A percentile compares a stretch with the other conserved stretches of the same genome.
phyloP scores from a whole-genome alignment of 1,140 invertebrate genomes.

The Oedothorax gibbosus region DNA sequence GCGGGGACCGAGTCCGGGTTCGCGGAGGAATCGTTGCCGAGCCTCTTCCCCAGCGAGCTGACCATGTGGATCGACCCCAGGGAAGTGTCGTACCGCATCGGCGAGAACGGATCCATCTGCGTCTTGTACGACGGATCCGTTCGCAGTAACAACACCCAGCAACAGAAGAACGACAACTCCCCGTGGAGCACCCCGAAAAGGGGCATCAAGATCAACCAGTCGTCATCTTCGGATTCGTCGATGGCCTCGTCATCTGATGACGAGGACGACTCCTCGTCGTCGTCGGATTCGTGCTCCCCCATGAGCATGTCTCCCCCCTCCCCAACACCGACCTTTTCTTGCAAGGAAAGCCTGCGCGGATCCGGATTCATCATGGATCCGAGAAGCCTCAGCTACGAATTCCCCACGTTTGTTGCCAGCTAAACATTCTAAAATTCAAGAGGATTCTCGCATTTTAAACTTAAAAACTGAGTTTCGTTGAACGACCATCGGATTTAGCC shows the following conservation, averaged over 20 bases:
- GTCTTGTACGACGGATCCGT: constrained; percentile 71
- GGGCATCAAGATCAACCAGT: background rate
- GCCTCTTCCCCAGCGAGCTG: constrained; percentile 75
- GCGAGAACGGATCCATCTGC: constrained; percentile 79
- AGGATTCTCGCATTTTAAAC: constrained; percentile 1
- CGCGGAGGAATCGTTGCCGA: constrained; percentile 69
- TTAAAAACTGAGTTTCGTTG: background rate
- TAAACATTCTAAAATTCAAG: constrained; percentile 51
- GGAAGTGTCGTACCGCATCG: constrained; percentile 78
- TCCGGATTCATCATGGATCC: constrained; percentile 64
- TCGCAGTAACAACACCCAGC: too few relatives aligned
- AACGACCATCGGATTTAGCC: constrained; percentile 40
- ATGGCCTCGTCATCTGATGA: background rate
- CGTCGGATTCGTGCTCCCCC: background rate
- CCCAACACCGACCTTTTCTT: constrained; percentile 34
- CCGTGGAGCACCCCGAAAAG: background rate
- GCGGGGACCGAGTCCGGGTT: constrained; percentile 74
- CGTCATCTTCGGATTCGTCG: background rate
- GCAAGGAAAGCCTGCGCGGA: constrained; percentile 65
- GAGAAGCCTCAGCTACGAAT: constrained; percentile 63
- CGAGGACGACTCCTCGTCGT: background rate
- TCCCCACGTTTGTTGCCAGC: constrained; percentile 65
- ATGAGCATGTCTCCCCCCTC: constrained; percentile 38
- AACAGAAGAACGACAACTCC: background rate
- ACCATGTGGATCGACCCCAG: constrained; percentile 79